These are phyloP conservation scores for Teleogryllus oceanicus DNA, from an alignment of 2,888 invertebrate genomes.

Conservation along the genomic window DNA sequence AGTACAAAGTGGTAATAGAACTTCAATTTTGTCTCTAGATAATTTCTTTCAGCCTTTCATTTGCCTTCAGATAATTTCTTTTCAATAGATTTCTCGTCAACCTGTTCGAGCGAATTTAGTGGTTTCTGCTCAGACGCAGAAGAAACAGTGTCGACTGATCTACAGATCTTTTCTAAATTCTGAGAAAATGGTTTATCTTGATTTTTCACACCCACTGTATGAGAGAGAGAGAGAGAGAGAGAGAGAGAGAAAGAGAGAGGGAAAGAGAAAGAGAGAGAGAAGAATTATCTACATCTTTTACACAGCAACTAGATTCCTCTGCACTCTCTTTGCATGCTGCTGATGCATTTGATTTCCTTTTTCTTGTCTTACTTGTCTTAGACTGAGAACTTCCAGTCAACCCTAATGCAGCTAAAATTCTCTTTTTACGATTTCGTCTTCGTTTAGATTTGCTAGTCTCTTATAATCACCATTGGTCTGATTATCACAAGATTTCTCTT, in stretches of 20 bases:
- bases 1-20: neutral
- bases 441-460: neutral
- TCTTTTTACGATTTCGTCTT: neutral
- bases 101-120: too few species aligned
- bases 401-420: neutral
- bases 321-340: neutral
- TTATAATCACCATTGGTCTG: neutral
- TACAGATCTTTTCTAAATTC: neutral
- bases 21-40: neutral
- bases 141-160: too few species aligned
- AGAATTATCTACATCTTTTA: too few species aligned
- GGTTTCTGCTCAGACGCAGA: too few species aligned
- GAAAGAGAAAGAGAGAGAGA: too few species aligned
- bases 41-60: too few species aligned
- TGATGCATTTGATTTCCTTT: neutral
- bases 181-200: neutral
- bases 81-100: neutral
- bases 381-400: neutral
- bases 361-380: neutral
- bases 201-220: slow-evolving; percentile 1
- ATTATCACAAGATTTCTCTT: too few species aligned
- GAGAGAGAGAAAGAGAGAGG: too few species aligned
- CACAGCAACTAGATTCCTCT: neutral
- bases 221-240: too few species aligned
- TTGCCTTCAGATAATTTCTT: neutral